Conservation (phyloP, 2,113 vertebrate species). For the Cacatua alba region DNA sequence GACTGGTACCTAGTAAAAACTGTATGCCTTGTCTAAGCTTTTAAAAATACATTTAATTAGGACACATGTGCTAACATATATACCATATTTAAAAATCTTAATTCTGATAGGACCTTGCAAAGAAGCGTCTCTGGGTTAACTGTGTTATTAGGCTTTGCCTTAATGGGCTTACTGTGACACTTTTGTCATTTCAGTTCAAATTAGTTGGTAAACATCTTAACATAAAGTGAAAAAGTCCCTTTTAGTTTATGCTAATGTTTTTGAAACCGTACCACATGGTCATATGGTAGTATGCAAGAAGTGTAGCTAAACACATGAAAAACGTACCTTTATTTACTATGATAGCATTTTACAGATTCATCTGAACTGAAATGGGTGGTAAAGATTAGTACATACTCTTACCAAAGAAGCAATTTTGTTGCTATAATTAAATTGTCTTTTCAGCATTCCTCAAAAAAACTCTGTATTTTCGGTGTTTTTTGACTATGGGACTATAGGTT, state of each 20-base stretch:
- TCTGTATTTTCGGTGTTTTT: background rate
- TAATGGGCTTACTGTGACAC: background rate
- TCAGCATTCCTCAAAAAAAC: background rate
- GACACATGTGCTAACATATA: background rate
- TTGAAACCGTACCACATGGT: background rate
- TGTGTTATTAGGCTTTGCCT: background rate
- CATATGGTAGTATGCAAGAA: fast-evolving
- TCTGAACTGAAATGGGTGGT: background rate
- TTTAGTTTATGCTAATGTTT: background rate
- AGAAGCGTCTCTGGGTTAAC: background rate
- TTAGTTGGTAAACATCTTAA: background rate
- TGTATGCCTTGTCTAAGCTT: background rate
- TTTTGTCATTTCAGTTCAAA: background rate
- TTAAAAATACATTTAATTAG: background rate
- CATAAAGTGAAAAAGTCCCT: background rate
- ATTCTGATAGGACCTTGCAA: background rate
- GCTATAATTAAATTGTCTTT: background rate
- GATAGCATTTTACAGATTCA: background rate
- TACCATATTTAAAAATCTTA: background rate
- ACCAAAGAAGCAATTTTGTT: background rate
- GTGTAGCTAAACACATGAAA: background rate
- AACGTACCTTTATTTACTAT: background rate
- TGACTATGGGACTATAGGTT: background rate
- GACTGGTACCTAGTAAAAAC: background rate
- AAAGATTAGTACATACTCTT: background rate